Base-by-base conservation (phyloP, 2,113 vertebrate genomes). In the Carettochelys insculpta region DNA sequence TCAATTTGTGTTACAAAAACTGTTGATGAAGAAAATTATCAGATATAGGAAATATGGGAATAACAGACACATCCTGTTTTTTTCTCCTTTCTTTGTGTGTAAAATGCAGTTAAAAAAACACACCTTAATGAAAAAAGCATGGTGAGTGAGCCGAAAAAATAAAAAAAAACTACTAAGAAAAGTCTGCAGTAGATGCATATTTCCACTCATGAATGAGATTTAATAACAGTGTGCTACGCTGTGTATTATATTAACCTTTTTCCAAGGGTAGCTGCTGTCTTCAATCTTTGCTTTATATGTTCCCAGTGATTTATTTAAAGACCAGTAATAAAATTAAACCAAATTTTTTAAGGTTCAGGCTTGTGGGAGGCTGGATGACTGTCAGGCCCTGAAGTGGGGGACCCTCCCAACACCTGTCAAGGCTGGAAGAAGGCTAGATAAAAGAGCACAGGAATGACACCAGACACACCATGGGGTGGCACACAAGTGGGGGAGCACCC, bases 11-110 rank as follows among this genome's bases (percentile, higher is more conserved):
- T 92, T 91, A 80, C 25, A 29, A 58, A 43, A 77, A 85, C 45
- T 85, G 27, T 48, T 3, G 1, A 19, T 29, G 22, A 82, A 87
- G 24, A 87, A 95, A 94, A 94, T 83, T 10, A 31, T 25, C 83
- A 83, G 89, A 65, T 20, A 65, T n/a, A 47, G 24, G 43, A 87
- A 83, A 83, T 22, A 56, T 2, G 4, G 25, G 65, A 91, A 83
- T 41, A 3, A 88, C 68, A 86, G 20, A 80, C 86, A 71, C 83
- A 89, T 24, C 81, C 48, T 90, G 31, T 83, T 92, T 91, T 90
- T 75, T 71, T 17, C 38, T 68, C 71, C 8, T 12, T 25, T 77
- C 16, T 87, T 85, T 83, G 38, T 22, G 22, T 43, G 20, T 38
- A 41, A 73, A 91, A 90, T 38, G 3, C 13, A 12, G 5, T 52